These are phyloP conservation scores for Phymatocera aterrima DNA, from an alignment of 2,888 invertebrate genomes.

Conservation along the genomic window DNA sequence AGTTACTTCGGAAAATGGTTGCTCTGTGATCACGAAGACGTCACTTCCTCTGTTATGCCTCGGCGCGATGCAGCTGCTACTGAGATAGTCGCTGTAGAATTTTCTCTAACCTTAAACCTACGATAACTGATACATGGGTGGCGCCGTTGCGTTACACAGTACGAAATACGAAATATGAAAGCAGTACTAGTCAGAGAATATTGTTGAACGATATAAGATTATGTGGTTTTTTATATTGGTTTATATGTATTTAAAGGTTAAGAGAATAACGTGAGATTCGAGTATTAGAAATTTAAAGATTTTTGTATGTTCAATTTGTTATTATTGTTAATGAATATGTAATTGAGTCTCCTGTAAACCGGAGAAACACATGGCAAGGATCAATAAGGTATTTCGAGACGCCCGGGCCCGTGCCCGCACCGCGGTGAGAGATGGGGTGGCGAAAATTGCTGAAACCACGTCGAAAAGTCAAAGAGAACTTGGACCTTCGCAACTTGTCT, in stretches of 20 bases:
- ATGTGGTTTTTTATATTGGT: conserved; percentile 54
- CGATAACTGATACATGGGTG: too few species aligned
- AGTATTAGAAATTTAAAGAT: conserved; percentile 41
- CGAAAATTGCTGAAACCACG: neutral
- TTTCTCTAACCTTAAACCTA: conserved; percentile 19
- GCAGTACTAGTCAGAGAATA: conserved; percentile 47
- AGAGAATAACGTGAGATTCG: conserved; percentile 32
- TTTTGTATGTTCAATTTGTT: conserved; percentile 55
- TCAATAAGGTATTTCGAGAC: conserved; percentile 21
- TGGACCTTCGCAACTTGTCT: conserved; percentile 7
- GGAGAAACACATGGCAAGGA: neutral
- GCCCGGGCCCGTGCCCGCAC: too few species aligned
- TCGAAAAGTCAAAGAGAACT: conserved; percentile 34
- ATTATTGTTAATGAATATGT: conserved; percentile 46
- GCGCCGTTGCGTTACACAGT: conserved; percentile 39
- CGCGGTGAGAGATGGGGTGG: neutral
- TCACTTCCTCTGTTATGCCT: conserved; percentile 50
- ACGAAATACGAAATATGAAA: conserved; percentile 36
- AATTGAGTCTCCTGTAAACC: conserved; percentile 14
- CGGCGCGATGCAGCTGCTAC: conserved; percentile 60
- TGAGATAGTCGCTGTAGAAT: conserved; percentile 63
- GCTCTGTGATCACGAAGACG: conserved; percentile 57
- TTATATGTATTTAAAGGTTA: conserved; percentile 49
- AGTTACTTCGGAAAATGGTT: conserved; percentile 67
- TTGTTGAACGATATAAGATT: conserved; percentile 55